A percentile compares a stretch with the other conserved stretches of the same genome.
phyloP scores from a whole-genome alignment of 2,113 vertebrate genomes.

The Chloropsis cyanopogon region DNA sequence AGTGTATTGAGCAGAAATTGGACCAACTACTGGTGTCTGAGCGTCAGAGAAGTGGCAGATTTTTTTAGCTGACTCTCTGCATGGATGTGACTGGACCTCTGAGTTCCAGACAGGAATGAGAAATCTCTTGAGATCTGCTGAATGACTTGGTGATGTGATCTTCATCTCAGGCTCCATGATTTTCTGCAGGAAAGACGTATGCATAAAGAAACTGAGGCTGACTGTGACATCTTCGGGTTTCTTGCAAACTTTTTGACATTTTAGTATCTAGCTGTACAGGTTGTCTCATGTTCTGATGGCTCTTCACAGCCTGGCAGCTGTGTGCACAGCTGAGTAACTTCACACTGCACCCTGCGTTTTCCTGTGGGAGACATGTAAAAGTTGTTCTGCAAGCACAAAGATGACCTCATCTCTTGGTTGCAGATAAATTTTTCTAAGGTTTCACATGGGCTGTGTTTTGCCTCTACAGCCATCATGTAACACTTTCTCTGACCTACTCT shows the following conservation, averaged over 20 bases:
- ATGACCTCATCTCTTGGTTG: background rate
- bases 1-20: background rate
- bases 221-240: background rate
- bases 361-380: rapidly evolving
- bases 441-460: background rate
- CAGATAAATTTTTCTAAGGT: background rate
- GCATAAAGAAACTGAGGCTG: background rate
- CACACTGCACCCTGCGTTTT: background rate
- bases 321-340: background rate
- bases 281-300: background rate
- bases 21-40: background rate
- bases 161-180: background rate
- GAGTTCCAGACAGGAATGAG: background rate
- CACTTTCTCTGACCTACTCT: background rate
- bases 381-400: background rate
- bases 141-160: rapidly evolving
- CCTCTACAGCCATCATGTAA: background rate
- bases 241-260: background rate
- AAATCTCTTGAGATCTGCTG: background rate
- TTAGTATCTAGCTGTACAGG: background rate
- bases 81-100: background rate
- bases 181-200: background rate
- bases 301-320: background rate
- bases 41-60: background rate
- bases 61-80: background rate